Base-by-base conservation (phyloP, 1,140 invertebrate species). In the Drosophila neocordata region DNA sequence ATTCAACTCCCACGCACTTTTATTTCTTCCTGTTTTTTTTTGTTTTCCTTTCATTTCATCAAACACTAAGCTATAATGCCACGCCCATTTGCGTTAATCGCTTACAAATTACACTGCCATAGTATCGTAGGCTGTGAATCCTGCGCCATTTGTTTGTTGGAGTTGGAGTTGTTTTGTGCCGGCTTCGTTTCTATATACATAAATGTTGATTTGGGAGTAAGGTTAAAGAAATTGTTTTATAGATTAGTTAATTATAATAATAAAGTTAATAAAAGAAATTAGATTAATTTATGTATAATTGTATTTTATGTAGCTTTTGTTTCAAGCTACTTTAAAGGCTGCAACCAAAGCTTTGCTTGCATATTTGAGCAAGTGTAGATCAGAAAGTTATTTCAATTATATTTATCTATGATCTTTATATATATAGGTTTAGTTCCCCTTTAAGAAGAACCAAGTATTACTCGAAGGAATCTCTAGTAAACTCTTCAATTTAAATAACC, bases 91-190 rank as follows among this genome's bases (percentile, higher is more conserved):
- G 27, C 55, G 5, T 78, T 35, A 52, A 59, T 48, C 27, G 72
- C 78, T 95, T 96, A 97, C 95, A 97, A 95, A 94, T 97, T 97
- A 97, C 96, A 97, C 96, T 97, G 96, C 96, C 96, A 97, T 95
- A 96, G 96, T 97, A 97, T 97, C 96, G 96, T 97, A 97, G 95
- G 96, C 95, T 96, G 96, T 96, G 96, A 97, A 95, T 96, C 96
- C 96, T 94, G 95, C 94, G 93, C 94, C 93, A 93, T 92, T 92
- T 92, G 93, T 92, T 94, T 95, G 95, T 93, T 95, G 94, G 93
- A 92, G 93, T 91, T 90, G 93, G 93, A 92, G 93, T 92, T 90
- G 93, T 95, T 93, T 94, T 95, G 94, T 93, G 94, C 93, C 94
- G 94, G 93, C 95, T 97, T 97, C 96, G 95, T 96, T 96, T 97